Conservation (phyloP, 2,113 vertebrate genomes). For the Felis chaus region DNA sequence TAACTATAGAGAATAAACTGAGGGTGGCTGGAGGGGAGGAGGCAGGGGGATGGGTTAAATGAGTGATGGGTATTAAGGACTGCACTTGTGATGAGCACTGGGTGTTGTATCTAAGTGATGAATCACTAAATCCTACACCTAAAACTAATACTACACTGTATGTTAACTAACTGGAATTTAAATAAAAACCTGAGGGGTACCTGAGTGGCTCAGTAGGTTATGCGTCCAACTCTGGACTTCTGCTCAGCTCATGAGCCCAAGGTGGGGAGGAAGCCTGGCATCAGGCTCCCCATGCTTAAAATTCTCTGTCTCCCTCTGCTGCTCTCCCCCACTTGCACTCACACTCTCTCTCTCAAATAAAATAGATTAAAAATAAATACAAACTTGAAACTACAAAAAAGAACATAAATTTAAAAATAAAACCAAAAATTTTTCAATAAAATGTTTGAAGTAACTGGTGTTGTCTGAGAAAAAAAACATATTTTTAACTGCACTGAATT, state of each 20-base stretch:
- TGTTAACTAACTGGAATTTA: not conserved
- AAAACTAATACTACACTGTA: not conserved
- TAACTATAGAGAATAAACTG: not conserved
- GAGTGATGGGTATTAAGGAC: not conserved
- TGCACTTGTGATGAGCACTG: not conserved
- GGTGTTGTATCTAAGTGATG: not conserved
- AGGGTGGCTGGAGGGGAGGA: not conserved
- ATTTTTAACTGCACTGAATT: not conserved
- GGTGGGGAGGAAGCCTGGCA: no score
- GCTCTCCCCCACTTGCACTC: no score
- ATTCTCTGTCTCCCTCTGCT: no score
- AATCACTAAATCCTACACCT: not conserved
- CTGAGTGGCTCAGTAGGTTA: no score
- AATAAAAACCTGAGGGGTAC: not conserved
- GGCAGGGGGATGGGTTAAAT: not conserved
- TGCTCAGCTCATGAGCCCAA: no score
- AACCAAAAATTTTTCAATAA: not conserved
- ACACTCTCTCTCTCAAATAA: no score
- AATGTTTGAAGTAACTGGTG: slow-evolving; percentile 22
- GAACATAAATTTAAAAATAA: not conserved
- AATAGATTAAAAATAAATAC: not conserved
- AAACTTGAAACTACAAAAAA: not conserved
- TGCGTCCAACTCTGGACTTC: no score
- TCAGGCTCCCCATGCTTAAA: no score
- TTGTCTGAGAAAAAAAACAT: not conserved